Percentiles rank a stretch among this genome's conserved stretches.
Evolutionary conservation across 2,113 vertebrate genomes (phyloP).

Genomic region (Sphaerodactylus townsendi): DNA sequence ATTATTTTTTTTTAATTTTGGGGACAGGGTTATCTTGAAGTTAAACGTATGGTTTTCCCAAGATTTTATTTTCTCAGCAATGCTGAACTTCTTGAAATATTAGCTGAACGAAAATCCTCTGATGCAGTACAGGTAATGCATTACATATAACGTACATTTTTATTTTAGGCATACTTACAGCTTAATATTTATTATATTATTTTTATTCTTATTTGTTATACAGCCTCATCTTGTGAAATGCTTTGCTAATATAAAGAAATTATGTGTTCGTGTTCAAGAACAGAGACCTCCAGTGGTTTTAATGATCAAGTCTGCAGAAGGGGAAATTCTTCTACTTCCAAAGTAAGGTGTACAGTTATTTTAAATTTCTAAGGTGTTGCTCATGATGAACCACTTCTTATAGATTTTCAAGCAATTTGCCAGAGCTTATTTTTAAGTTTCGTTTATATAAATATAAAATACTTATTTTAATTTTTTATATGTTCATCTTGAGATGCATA

Average conservation of each 20-base stretch:
- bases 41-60: conserved; percentile 71
- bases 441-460: neutral
- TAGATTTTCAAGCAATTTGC: neutral
- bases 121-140: conserved; percentile 67
- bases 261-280: conserved; percentile 63
- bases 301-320: conserved; percentile 71
- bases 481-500: no score
- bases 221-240: conserved; percentile 74
- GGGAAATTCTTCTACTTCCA: conserved; percentile 64
- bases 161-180: neutral
- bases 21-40: conserved; percentile 71
- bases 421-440: neutral
- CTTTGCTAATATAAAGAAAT: conserved; percentile 69
- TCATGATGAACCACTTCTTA: neutral
- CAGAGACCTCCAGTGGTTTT: conserved; percentile 60
- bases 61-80: conserved; percentile 78
- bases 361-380: neutral
- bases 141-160: neutral
- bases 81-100: conserved; percentile 68
- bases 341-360: conserved; percentile 55
- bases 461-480: no score
- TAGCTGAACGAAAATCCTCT: conserved; percentile 64
- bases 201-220: conserved; percentile 18
- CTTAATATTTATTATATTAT: neutral
- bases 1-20: conserved; percentile 30